These are phyloP conservation scores for Mormyrops boulengeri DNA, from an alignment of 2,797 vertebrate genomes.

Conservation along the genomic window DNA sequence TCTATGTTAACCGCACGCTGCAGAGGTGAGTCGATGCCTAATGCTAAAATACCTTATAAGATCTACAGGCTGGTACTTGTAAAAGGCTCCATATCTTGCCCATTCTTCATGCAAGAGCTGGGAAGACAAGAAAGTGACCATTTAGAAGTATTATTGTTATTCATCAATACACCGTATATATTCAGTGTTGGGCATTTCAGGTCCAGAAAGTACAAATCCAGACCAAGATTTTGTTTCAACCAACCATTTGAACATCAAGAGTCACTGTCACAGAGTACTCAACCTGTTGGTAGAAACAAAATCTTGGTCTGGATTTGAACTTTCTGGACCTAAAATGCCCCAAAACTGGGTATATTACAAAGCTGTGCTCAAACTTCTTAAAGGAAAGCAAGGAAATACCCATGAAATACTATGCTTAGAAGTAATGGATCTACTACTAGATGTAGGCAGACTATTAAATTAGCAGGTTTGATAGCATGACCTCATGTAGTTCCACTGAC, in stretches of 20 bases:
- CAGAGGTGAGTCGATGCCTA: neutral
- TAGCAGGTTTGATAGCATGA: neutral
- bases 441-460: neutral
- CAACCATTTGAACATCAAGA: neutral
- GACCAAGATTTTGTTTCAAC: neutral
- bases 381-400: neutral
- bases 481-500: constrained; percentile 45
- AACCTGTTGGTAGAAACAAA: neutral
- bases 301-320: neutral
- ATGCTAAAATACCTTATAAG: constrained; percentile 81
- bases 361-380: neutral
- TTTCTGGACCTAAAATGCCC: neutral
- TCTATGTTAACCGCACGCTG: neutral
- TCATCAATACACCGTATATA: neutral
- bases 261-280: neutral
- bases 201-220: neutral
- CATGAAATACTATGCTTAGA: neutral
- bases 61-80: constrained; percentile 95
- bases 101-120: constrained; percentile 89
- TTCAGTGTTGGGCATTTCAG: neutral
- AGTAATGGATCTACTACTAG: neutral
- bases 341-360: neutral
- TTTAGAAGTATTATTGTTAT: neutral
- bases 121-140: constrained; percentile 25
- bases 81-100: constrained; percentile 91